These are phyloP conservation scores for Trichogramma pretiosum DNA, from an alignment of 1,140 invertebrate species.

Conservation along the genomic window DNA sequence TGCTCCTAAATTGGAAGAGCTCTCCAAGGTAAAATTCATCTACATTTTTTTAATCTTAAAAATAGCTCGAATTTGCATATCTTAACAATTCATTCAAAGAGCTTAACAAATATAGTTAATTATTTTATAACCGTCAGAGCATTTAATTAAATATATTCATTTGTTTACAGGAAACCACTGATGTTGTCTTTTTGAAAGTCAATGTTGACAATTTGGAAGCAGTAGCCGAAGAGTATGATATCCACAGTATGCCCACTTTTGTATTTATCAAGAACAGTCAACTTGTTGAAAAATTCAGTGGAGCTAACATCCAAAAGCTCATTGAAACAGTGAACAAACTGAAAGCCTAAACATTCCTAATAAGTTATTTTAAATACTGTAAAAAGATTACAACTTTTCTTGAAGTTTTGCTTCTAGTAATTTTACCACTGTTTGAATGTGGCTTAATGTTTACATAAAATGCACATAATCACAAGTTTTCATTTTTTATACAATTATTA, in stretches of 20 bases:
- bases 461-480: too few relatives aligned
- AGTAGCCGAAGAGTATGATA: constrained; percentile 67
- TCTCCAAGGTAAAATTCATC: constrained; percentile 47
- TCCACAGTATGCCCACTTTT: constrained; percentile 89
- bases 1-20: constrained; percentile 66
- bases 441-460: constrained; percentile 5
- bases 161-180: constrained; percentile 56
- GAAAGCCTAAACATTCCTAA: neutral
- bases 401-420: constrained; percentile 11
- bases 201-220: constrained; percentile 88
- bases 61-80: too few relatives aligned
- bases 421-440: neutral
- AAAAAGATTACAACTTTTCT: constrained; percentile 13
- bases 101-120: too few relatives aligned
- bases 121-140: too few relatives aligned
- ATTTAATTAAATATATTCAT: constrained; percentile 23
- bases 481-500: constrained; percentile 12
- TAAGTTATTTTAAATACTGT: neutral
- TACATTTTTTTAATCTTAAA: neutral
- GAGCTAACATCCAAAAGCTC: constrained; percentile 69
- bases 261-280: constrained; percentile 72
- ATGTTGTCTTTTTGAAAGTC: constrained; percentile 62
- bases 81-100: too few relatives aligned
- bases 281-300: constrained; percentile 65
- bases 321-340: constrained; percentile 35